phyloP scores from a whole-genome alignment of 2,888 invertebrate genomes.

The Tachystola acroxantha region DNA sequence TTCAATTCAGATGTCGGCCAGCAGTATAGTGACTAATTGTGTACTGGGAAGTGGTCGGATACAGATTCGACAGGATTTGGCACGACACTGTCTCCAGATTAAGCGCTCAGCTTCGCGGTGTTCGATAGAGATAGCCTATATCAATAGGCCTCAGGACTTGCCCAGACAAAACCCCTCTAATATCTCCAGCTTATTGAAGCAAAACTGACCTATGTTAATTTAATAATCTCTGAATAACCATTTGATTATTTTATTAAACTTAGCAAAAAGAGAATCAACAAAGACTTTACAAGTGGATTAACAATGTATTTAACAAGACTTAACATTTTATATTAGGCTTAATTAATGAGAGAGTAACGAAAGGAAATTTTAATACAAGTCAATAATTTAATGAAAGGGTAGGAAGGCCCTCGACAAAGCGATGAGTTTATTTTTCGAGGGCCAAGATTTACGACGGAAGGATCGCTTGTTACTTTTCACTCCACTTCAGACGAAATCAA shows the following conservation, averaged over 20 bases:
- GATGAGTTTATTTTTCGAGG: constrained; percentile 45
- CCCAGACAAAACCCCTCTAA: too few species aligned
- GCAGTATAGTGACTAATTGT: constrained; percentile 10
- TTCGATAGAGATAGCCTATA: too few species aligned
- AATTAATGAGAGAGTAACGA: constrained; percentile 24
- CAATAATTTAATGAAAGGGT: constrained; percentile 36
- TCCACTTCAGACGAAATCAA: constrained; percentile 43
- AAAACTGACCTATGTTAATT: too few species aligned
- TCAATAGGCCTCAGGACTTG: too few species aligned
- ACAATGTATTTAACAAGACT: too few species aligned
- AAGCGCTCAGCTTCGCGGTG: constrained; percentile 13
- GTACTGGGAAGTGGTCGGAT: constrained; percentile 47
- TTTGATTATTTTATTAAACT: background rate
- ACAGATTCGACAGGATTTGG: constrained; percentile 40
- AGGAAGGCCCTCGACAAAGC: constrained; percentile 39
- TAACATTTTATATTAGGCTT: constrained; percentile 19
- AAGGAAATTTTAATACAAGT: constrained; percentile 37
- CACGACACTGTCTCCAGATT: constrained; percentile 39
- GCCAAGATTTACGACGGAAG: constrained; percentile 24
- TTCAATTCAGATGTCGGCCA: constrained; percentile 21
- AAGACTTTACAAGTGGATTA: background rate
- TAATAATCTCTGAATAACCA: too few species aligned
- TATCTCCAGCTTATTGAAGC: too few species aligned
- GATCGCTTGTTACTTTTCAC: constrained; percentile 33
- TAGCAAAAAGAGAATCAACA: background rate